These are phyloP conservation scores for Takifugu bimaculatus DNA, from an alignment of 2,113 vertebrate genomes.

Conservation along the genomic window DNA sequence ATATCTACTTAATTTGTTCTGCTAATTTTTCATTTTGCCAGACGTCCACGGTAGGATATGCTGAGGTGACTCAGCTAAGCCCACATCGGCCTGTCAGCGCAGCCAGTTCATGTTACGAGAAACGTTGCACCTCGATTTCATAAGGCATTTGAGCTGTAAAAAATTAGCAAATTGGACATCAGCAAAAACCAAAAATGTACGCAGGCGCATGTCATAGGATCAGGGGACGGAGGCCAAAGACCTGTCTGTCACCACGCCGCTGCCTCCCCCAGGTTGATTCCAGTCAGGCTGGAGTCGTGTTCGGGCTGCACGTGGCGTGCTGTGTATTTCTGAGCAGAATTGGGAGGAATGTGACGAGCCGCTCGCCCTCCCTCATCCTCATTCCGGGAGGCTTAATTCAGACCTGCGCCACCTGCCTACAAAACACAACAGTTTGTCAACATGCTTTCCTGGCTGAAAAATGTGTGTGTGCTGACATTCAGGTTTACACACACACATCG, in stretches of 20 bases:
- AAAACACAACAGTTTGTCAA: conserved; percentile 9
- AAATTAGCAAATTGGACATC: too few species aligned
- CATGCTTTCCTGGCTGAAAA: too few species aligned
- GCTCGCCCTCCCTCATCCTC: conserved; percentile 8
- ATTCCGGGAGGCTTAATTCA: conserved; percentile 15
- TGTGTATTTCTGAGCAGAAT: conserved; percentile 45
- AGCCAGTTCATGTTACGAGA: conserved; percentile 1
- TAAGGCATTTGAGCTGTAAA: neutral
- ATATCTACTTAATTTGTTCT: conserved; percentile 23
- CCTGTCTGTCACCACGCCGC: conserved; percentile 29
- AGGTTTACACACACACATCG: neutral
- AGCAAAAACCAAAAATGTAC: neutral
- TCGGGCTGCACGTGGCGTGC: conserved; percentile 23
- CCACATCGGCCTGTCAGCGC: neutral
- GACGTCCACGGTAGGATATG: conserved; percentile 14
- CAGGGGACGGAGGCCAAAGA: conserved; percentile 12
- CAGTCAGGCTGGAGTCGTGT: conserved; percentile 25
- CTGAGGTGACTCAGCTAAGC: conserved; percentile 11
- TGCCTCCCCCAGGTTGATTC: conserved; percentile 23
- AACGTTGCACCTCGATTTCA: conserved; percentile 10
- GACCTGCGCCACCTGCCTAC: conserved; percentile 6
- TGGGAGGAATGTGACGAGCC: conserved; percentile 8
- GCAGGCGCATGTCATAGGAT: neutral
- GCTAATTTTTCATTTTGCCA: conserved; percentile 21
- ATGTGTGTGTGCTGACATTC: too few species aligned